phyloP scores from a whole-genome alignment of 35 echinoderm and acorn worm genomes.

The Eucidaris tribuloides region DNA sequence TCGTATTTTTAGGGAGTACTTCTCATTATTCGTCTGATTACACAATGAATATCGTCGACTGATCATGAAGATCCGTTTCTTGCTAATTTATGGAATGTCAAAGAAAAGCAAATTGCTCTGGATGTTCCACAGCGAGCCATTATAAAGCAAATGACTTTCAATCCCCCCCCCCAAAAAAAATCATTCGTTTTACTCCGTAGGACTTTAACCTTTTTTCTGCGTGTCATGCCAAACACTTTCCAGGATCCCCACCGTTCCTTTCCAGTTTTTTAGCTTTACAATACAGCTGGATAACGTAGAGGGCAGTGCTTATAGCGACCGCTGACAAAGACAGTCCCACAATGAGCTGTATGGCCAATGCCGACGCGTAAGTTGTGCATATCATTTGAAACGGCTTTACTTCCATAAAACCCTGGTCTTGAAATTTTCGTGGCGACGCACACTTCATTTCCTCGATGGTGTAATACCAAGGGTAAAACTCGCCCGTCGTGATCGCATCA shows the following conservation, averaged over 20 bases:
- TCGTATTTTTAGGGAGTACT: no score
- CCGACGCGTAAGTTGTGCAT: constrained; percentile 62
- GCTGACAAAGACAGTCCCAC: constrained; percentile 75
- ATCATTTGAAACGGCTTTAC: constrained; percentile 54
- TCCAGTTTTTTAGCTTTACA: constrained; percentile 83
- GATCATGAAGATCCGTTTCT: no score
- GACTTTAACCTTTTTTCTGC: no score
- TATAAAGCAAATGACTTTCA: no score
- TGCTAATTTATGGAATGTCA: no score
- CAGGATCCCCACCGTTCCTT: constrained; percentile 52
- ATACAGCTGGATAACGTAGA: constrained; percentile 69
- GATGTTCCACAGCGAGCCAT: no score
- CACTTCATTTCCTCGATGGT: constrained; percentile 9
- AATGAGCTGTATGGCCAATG: constrained; percentile 70
- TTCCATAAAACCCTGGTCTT: not conserved
- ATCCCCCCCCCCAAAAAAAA: no score
- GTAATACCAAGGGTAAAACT: not conserved
- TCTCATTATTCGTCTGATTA: no score
- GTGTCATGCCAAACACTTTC: constrained; percentile 52
- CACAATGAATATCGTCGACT: no score
- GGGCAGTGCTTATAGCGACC: constrained; percentile 51
- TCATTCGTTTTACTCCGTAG: no score
- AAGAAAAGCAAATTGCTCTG: no score
- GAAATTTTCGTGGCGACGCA: constrained; percentile 1
- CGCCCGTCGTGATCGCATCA: not conserved